A percentile compares a stretch with the other conserved stretches of the same genome.
These are phyloP conservation scores for Apis dorsata DNA, from an alignment of 1,140 invertebrate species.

Conservation along the genomic window DNA sequence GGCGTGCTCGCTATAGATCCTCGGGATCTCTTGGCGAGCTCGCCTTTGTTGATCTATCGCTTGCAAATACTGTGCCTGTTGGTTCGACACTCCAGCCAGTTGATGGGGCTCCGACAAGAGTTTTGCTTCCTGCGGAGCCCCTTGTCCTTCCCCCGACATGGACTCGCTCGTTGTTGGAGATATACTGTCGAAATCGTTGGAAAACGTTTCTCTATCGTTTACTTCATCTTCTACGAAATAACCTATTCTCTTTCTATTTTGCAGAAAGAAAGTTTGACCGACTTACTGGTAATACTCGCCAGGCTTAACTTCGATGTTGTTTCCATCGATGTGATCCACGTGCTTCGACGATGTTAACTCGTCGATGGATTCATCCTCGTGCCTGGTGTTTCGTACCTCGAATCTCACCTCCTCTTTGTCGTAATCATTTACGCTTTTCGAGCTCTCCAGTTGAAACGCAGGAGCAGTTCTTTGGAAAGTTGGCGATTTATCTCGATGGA, in stretches of 20 bases:
- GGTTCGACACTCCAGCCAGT: conserved; percentile 63
- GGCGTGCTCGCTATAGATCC: conserved; percentile 75
- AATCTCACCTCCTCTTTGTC: conserved; percentile 50
- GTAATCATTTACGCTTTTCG: conserved; percentile 60
- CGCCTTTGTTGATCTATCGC: conserved; percentile 66
- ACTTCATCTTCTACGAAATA: too few species aligned
- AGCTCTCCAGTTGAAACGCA: conserved; percentile 71
- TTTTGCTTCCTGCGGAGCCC: conserved; percentile 85
- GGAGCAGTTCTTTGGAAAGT: conserved; percentile 68
- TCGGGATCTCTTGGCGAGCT: conserved; percentile 72
- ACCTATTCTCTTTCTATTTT: neutral
- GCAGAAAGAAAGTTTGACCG: neutral
- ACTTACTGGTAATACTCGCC: conserved; percentile 75
- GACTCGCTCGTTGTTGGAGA: conserved; percentile 67
- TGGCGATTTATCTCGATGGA: conserved; percentile 44
- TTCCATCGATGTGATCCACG: conserved; percentile 74
- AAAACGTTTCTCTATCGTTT: neutral
- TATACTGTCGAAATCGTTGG: conserved; percentile 59
- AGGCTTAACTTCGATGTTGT: conserved; percentile 77
- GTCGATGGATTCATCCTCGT: conserved; percentile 41
- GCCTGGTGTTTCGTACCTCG: conserved; percentile 27
- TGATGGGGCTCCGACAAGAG: conserved; percentile 84
- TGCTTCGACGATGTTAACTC: conserved; percentile 73
- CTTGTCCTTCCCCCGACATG: conserved; percentile 85
- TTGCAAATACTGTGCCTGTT: conserved; percentile 63